Percentiles rank a stretch among this genome's conserved stretches.
Conservation (phyloP, 2,113 vertebrate genomes). For the Scopus umbretta region DNA sequence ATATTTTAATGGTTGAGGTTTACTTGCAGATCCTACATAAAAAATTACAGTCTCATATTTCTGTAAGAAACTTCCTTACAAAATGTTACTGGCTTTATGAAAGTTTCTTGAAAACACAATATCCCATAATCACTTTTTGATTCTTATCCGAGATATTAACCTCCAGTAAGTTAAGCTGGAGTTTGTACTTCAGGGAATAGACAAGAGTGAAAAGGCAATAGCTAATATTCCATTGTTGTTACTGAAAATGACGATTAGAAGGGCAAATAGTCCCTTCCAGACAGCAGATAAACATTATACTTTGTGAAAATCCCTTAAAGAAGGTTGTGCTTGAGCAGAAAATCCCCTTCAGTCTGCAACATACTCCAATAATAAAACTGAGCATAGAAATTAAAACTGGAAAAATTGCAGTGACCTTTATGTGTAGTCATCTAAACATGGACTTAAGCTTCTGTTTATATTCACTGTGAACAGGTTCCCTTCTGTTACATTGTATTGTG, state of each 20-base stretch:
- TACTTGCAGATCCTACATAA: neutral
- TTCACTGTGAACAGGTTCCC: neutral
- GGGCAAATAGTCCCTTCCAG: neutral
- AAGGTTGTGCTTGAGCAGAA: neutral
- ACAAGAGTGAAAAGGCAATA: neutral
- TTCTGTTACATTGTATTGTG: neutral
- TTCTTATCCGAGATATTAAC: neutral
- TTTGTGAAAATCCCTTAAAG: neutral
- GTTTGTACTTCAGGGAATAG: neutral
- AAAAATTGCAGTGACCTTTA: neutral
- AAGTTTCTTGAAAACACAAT: neutral
- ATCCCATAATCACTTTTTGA: neutral
- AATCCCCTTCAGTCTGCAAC: neutral
- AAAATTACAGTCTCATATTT: neutral
- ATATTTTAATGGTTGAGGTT: neutral
- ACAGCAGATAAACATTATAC: neutral
- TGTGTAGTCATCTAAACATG: neutral
- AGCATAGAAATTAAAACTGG: neutral
- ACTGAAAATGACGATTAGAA: neutral
- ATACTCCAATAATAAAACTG: neutral
- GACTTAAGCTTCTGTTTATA: neutral
- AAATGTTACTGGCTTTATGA: neutral
- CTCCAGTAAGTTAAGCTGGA: neutral
- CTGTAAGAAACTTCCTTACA: neutral
- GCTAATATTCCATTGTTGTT: neutral